Evolutionary conservation across 1,140 invertebrate species (phyloP), one percentile per base, ranked within the genome.

Genomic region (Hypsibius dujardini): DNA sequence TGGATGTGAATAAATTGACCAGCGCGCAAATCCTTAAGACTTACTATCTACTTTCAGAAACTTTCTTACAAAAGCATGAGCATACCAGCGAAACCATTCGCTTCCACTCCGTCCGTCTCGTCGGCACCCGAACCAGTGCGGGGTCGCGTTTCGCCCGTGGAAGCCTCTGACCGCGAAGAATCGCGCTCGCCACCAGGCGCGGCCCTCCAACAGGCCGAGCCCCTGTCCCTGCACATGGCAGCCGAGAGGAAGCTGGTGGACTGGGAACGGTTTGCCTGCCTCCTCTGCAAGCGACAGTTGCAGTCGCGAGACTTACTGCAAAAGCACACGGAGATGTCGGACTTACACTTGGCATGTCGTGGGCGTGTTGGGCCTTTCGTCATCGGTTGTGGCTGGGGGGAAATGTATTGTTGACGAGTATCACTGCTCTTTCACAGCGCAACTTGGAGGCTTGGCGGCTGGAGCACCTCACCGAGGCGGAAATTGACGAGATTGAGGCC

Each of bases 281-380:
- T 97, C 2, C 80, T 99, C 0, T 99, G 95, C 78, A 97, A 97
- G 79, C 82, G 95, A 71, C 89, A 92, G 77, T 95, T 98, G 77
- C 87, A 89, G 46, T 92, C 87, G 59, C 85, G 86, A 73, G 94
- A 98, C 73, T 87, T 88, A 1, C 82, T 98, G 2, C 81, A 86
- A 1, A 94, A 94, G 76, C 95, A 99, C 80, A 86, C 89, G 71
- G 88, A 93, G 73, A 81, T 96, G 72, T 98, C 95, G 1, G 89
- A 95, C 73, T 82, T 99, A 47, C 95, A 99, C 76, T 95, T 95
- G 77, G 83, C 80, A 75, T 50, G 46, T 47, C 40, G 2, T 45
- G 46, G 45, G 45, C 50, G 59, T 46, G 1, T n/a, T 2, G 2
- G 47, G 45, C 47, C 47, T 46, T 42, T 12, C 14, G 46, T 69